Conservation (phyloP, 2,797 vertebrate species). For the Paguma larvata region DNA sequence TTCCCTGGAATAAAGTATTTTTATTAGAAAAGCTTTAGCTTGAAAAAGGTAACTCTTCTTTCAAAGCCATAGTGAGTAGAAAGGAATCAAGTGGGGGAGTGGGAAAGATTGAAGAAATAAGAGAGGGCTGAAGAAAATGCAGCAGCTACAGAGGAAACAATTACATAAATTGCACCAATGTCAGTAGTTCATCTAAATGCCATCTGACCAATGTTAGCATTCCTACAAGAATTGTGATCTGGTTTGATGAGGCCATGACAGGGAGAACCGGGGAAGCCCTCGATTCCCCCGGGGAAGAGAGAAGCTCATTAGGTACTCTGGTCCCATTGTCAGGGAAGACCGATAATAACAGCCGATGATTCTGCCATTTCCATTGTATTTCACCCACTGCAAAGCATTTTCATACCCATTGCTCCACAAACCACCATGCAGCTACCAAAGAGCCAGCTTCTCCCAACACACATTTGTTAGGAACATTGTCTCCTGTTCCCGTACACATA, state of each 20-base stretch:
- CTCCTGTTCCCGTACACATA: not conserved
- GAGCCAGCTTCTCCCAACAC: not conserved
- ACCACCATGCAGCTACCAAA: not conserved
- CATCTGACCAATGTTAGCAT: not conserved
- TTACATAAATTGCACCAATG: not conserved
- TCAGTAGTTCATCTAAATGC: not conserved
- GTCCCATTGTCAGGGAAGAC: not conserved
- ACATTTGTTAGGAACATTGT: not conserved
- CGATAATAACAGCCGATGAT: not conserved
- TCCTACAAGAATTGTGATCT: slow-evolving; percentile 1
- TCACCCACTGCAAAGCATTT: not conserved
- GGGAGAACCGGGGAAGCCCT: not conserved
- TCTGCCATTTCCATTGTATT: not conserved
- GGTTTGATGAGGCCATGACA: not conserved
- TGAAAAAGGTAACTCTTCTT: slow-evolving; percentile 53
- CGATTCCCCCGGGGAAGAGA: not conserved
- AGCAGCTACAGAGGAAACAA: not conserved
- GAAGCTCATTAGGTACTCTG: not conserved
- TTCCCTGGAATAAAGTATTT: slow-evolving; percentile 45
- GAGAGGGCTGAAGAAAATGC: slow-evolving; percentile 33
- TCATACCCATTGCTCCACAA: not conserved
- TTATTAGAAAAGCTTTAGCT: slow-evolving; percentile 53
- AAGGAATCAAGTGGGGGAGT: not conserved
- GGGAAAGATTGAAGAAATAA: not conserved
- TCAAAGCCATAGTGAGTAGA: slow-evolving; percentile 16